phyloP scores from a whole-genome alignment of 2,888 invertebrate species.

The Ichneumoninae sp. region DNA sequence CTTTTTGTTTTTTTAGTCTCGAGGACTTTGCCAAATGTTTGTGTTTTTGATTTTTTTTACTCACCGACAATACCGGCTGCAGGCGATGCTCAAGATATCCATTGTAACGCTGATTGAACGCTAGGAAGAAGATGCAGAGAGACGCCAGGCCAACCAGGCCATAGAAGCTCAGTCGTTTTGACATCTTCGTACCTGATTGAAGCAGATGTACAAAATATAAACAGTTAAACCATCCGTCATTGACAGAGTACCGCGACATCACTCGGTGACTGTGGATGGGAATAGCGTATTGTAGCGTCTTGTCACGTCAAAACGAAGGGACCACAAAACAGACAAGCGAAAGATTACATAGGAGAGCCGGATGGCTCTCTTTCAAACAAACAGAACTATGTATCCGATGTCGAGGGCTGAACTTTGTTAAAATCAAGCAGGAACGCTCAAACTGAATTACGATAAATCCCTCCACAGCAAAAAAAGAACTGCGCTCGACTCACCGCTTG shows the following conservation, averaged over 20 bases:
- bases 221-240: slow-evolving; percentile 4
- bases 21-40: neutral
- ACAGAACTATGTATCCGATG: no score
- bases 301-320: no score
- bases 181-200: slow-evolving; percentile 79
- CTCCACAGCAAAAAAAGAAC: neutral
- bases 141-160: slow-evolving; percentile 81
- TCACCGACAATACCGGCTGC: slow-evolving; percentile 81
- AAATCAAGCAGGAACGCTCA: neutral
- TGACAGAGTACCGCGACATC: no score
- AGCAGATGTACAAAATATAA: slow-evolving; percentile 19
- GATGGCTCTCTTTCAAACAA: no score
- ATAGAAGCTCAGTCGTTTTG: slow-evolving; percentile 81
- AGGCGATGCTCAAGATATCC: slow-evolving; percentile 81
- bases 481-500: slow-evolving; percentile 2
- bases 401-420: neutral
- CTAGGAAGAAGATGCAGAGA: slow-evolving; percentile 82
- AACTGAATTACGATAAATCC: neutral
- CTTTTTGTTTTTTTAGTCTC: neutral
- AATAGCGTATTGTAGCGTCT: no score
- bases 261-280: no score
- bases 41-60: slow-evolving; percentile 66
- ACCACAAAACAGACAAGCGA: no score
- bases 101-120: slow-evolving; percentile 81
- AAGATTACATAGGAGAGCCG: no score